These are phyloP conservation scores for Cottoperca gobio DNA, from an alignment of 2,797 vertebrate species.

Conservation along the genomic window DNA sequence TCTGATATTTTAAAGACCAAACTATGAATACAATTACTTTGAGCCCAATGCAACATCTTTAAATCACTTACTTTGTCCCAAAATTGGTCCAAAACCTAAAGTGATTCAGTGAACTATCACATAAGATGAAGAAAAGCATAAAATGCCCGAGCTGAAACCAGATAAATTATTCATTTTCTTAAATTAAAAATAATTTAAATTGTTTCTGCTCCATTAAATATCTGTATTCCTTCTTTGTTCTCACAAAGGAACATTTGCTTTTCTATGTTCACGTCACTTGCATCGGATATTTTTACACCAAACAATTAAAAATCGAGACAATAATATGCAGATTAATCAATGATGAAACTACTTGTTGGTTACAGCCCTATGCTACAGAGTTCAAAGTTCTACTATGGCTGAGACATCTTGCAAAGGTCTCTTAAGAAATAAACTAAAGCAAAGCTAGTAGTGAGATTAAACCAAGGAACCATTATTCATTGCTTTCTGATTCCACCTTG, in stretches of 20 bases:
- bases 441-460: conserved; percentile 24
- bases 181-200: too few species aligned
- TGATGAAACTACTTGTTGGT: conserved; percentile 7
- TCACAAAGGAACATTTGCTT: too few species aligned
- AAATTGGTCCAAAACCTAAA: not conserved
- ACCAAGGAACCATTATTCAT: conserved; percentile 40
- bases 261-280: too few species aligned
- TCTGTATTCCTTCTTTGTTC: too few species aligned
- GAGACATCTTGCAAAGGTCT: conserved; percentile 1
- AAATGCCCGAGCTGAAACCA: too few species aligned
- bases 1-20: too few species aligned
- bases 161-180: too few species aligned
- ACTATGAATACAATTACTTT: too few species aligned
- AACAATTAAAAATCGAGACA: not conserved
- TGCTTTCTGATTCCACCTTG: conserved; percentile 35
- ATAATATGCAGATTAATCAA: not conserved
- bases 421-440: conserved; percentile 48
- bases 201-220: too few species aligned
- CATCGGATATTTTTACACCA: not conserved
- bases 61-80: not conserved
- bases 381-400: conserved; percentile 20
- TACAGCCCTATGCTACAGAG: not conserved
- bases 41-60: not conserved
- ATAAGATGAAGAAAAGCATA: too few species aligned
- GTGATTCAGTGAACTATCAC: not conserved